These are phyloP conservation scores for Acanthaster planci DNA, from an alignment of 35 echinoderm and acorn worm genomes.

Conservation along the genomic window DNA sequence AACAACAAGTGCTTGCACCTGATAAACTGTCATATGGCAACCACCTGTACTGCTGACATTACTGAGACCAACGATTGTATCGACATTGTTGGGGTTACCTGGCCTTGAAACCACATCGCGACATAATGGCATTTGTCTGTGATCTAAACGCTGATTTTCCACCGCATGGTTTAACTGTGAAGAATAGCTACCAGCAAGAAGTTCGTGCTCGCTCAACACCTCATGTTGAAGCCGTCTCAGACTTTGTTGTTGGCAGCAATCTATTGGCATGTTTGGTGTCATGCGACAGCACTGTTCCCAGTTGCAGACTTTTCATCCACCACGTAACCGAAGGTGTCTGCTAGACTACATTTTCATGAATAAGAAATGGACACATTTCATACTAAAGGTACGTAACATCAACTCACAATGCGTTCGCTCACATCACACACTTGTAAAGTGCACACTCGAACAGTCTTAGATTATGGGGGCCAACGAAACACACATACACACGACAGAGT, in stretches of 20 bases:
- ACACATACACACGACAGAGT: conserved; percentile 17
- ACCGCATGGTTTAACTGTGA: background rate
- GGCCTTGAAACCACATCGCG: background rate
- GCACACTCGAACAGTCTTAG: background rate
- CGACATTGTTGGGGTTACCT: conserved; percentile 6
- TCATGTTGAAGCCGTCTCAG: conserved; percentile 14
- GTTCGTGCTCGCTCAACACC: background rate
- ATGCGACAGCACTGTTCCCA: background rate
- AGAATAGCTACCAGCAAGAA: conserved; percentile 5
- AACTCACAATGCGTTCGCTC: background rate
- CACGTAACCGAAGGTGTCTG: conserved; percentile 22
- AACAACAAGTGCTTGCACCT: background rate
- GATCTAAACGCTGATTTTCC: conserved; percentile 28
- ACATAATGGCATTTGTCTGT: background rate
- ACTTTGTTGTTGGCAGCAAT: conserved; percentile 13
- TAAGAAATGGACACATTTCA: conserved; percentile 39
- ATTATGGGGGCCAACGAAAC: conserved; percentile 24
- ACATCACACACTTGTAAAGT: background rate
- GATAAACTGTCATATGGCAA: conserved; percentile 11
- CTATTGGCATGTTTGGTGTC: conserved; percentile 8
- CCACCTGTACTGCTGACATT: background rate
- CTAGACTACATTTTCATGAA: conserved; percentile 25
- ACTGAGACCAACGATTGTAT: background rate
- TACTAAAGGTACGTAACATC: conserved; percentile 38
- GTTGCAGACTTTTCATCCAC: background rate